Percentiles rank a stretch among this genome's conserved stretches.
phyloP scores from a whole-genome alignment of 1,140 invertebrate species.

The Leptinotarsa texana region DNA sequence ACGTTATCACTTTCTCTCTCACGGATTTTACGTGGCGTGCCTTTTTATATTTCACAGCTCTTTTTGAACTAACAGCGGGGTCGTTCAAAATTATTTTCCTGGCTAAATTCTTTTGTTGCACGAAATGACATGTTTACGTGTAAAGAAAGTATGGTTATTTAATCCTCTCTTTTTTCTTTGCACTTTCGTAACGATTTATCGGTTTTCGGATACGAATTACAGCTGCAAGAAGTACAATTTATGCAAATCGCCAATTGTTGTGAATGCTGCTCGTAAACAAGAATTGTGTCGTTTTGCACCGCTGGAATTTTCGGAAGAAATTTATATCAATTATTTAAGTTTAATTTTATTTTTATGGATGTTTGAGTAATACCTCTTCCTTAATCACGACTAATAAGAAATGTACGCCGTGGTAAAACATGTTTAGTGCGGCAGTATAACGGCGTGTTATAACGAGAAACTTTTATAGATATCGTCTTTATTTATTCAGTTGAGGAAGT shows the following conservation, averaged over 20 bases:
- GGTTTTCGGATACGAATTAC: not conserved
- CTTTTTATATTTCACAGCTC: not conserved
- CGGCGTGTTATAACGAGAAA: too few relatives aligned
- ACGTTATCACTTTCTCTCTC: not conserved
- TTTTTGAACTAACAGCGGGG: not conserved
- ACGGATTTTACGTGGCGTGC: not conserved
- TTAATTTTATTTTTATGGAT: not conserved
- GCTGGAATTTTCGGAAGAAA: not conserved
- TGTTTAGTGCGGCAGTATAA: not conserved
- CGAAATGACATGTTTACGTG: not conserved
- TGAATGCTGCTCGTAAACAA: not conserved
- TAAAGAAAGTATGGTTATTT: not conserved
- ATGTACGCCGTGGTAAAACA: not conserved
- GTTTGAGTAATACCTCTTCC: conserved; percentile 3
- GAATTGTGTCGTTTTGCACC: not conserved
- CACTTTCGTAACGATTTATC: not conserved
- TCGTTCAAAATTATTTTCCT: not conserved
- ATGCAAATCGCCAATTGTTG: not conserved
- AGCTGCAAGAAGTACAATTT: not conserved
- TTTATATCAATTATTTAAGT: conserved; percentile 4
- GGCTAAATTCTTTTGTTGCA: not conserved
- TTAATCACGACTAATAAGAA: not conserved
- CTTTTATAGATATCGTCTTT: too few relatives aligned
- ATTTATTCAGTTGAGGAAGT: too few relatives aligned
- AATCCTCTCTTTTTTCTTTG: not conserved